Conservation (phyloP, 2,888 invertebrate genomes). For the Graphium colonna region DNA sequence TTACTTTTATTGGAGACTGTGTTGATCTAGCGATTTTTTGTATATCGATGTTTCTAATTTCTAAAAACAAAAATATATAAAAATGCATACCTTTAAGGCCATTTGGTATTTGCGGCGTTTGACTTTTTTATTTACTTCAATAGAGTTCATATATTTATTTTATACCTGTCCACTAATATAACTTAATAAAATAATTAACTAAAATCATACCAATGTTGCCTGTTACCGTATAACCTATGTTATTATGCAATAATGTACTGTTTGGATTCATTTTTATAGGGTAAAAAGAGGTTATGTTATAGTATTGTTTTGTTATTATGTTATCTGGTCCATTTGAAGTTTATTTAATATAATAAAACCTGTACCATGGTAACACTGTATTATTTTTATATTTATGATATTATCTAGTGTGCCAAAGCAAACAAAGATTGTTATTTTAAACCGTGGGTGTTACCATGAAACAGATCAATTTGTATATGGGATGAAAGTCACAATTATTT, state of each 20-base stretch:
- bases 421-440: slow-evolving; percentile 1
- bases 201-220: slow-evolving; percentile 19
- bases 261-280: slow-evolving; percentile 15
- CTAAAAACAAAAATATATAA: no score
- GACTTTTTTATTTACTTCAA: no score
- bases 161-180: no score
- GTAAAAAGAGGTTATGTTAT: slow-evolving; percentile 24
- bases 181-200: not conserved
- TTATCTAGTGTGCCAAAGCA: slow-evolving; percentile 9
- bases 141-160: no score
- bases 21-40: no score
- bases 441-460: slow-evolving; percentile 20
- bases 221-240: slow-evolving; percentile 13
- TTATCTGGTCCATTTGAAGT: slow-evolving; percentile 16
- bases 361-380: slow-evolving; percentile 9
- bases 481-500: slow-evolving; percentile 49
- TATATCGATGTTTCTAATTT: no score
- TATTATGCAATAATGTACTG: slow-evolving; percentile 15
- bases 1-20: no score
- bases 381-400: slow-evolving; percentile 10
- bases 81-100: no score
- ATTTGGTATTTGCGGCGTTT: no score
- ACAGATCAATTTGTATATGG: slow-evolving; percentile 29
- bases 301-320: slow-evolving; percentile 23
- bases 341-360: not conserved